Evolutionary conservation across 2,888 invertebrate genomes (phyloP), one percentile per base, ranked within the genome.

Genomic region (Sesamia inferens): DNA sequence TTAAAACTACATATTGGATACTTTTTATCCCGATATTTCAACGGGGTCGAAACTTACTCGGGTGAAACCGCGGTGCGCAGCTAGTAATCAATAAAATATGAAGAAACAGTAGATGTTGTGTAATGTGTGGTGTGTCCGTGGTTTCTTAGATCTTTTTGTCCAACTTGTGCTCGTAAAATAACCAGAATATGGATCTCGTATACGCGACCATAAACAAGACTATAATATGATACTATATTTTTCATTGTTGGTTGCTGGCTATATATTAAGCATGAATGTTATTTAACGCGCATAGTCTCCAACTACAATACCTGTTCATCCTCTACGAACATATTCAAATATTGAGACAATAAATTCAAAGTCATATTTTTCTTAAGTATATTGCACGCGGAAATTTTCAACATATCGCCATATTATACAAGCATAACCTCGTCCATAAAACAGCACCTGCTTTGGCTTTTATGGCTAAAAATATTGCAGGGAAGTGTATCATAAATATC

Each of bases 381-480:
- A 19, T 31, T 44, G 14, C n/a, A 14, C 11, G 22, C 16, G 24
- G 13, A 5, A 42, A 11, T 16, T 44, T 65, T 63, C n/a, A n/a
- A 31, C 16, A 11, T 39, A 24, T 19, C 0, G 10, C 5, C 31
- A 47, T 11, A 13, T 22, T 59, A 59, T 19, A 39, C 5, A 66
- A 39, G 39, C 7, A 44, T 11, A 54, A 31, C 13, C 13, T 66
- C 16, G n/a, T 44, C 8, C n/a, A 11, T 24, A 47, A 57, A 71
- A 57, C 13, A 57, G 14, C 19, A 69, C 16, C 69, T 69, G 44
- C 31, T 70, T 70, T 22, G 16, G 47, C 7, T 19, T 57, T 39
- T 22, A 44, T 22, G n/a, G 7, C 10, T 6, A 11, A 22, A 31
- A 70, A 55, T 13, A 22, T 44, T 16, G 8, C 8, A 69, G 44